Evolutionary conservation across 2,113 vertebrate genomes (phyloP).

Genomic region (Galbula dea): DNA sequence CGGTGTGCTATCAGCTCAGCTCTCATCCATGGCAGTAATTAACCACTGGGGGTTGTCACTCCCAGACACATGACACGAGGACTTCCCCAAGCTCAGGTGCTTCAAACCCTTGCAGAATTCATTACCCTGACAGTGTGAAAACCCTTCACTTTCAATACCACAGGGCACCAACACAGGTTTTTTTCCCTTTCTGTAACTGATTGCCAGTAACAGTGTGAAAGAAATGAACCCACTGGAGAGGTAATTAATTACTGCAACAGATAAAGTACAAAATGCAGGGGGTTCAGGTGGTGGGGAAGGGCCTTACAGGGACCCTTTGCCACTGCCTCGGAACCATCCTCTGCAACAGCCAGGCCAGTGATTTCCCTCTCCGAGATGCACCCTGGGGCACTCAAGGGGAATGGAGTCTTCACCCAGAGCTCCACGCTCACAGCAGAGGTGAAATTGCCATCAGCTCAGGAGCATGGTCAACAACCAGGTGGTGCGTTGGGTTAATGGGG

Average conservation of each 20-base stretch:
- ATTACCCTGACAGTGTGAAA: conserved; percentile 80
- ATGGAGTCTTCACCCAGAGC: accelerated
- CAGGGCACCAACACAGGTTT: conserved; percentile 44
- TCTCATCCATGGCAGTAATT: conserved; percentile 81
- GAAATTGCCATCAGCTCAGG: background rate
- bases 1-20: conserved; percentile 75
- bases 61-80: conserved; percentile 77
- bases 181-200: conserved; percentile 67
- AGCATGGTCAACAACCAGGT: background rate
- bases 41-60: conserved; percentile 85
- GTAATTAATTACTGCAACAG: conserved; percentile 60
- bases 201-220: conserved; percentile 54
- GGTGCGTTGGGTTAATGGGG: background rate
- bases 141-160: conserved; percentile 76
- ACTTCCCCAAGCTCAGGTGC: conserved; percentile 70
- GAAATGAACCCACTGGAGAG: conserved; percentile 50
- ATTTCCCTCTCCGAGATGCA: accelerated
- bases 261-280: conserved; percentile 24
- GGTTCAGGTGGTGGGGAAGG: conserved; percentile 11
- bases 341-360: background rate
- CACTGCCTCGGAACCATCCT: background rate
- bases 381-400: accelerated
- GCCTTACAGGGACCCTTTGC: background rate
- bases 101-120: conserved; percentile 79
- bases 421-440: background rate